Base-by-base conservation (phyloP, 2,797 vertebrate genomes). In the Sebastes paucispinis region DNA sequence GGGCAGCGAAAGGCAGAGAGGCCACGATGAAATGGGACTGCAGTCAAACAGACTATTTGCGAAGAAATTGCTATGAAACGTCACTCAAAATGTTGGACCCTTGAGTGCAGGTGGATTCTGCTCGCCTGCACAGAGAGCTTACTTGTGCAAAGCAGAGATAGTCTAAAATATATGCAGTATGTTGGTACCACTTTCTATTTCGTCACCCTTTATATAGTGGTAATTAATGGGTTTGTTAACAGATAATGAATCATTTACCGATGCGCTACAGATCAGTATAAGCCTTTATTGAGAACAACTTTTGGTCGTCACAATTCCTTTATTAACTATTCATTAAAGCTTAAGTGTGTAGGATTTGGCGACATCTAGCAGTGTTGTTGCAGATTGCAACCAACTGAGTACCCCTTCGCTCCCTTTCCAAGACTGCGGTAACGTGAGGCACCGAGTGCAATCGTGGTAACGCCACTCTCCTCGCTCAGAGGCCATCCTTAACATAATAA, bases 11-110 rank as follows among this genome's bases (percentile, higher is more conserved):
- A 85, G 71, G 79, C 64, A 29, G 65, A 50, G 31, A 78, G 68
- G 69, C 65, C 24, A 70, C 10, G 50, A 62, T 67, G 60, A 90
- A 88, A 87, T 22, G 82, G 47, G 75, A 63, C 77, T 67, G 73
- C 66, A 89, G 84, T 80, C 80, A 81, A 79, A 85, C 77, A 76
- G 76, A 78, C 50, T 77, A 54, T 77, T 88, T 86, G 77, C 72
- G 39, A 36, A 80, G 83, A 84, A 87, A 88, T 67, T 83, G 71
- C 71, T 32, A 47, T 86, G 73, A 90, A 82, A 78, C 71, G 79
- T 88, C 83, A 90, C 75, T 88, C 80, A 92, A 80, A 79, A 63
- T 77, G 43, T 60, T 54, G 5, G 50, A 22, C 47, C 69, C 69
- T 75, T 1, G 18, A 67, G 84, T 74, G 68, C 80, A 86, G 73